Base-by-base conservation (phyloP, 2,113 vertebrate genomes). In the Oncorhynchus masou region DNA sequence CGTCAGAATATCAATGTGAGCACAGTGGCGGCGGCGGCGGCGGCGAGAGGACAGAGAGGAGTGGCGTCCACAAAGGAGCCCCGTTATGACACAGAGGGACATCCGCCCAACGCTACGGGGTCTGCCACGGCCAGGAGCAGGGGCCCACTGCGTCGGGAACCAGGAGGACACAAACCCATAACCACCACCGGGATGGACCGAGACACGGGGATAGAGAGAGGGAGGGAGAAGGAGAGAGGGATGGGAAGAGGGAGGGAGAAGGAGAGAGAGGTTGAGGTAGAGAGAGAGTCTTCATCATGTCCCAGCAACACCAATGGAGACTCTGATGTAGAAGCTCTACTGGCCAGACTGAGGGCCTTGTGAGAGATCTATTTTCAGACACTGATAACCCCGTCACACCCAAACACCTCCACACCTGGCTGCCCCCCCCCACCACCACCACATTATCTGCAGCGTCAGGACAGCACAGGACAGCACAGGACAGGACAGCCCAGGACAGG, bases 291-390 rank as follows among this genome's bases (percentile, higher is more conserved):
- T 49, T 25, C 39, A 1, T 64, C 75, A 49, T 48, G 73, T 62
- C 83, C 79, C 73, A 1, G 75, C 0, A 66, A 73, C 8, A 74
- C 29, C 54, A 70, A 78, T 1, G 85, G 83, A 34, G 89, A 89
- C 57, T 79, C 91, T 5, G 96, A 98, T 88, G 95, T 99, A 12
- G 97, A 99, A 90, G 94, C 96, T 86, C 95, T 99, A 15, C 92
- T 99, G 81, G 95, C 96, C 78, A 94, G 93, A 89, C 94, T 99
- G 75, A 92, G 96, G 87, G 95, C 96, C 15, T 92, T 99, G 68
- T 98, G 92, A 94, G n/a, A n/a, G 15, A 59, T 62, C 70, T 5
- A 20, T 48, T 25, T 70, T 11, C 8, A 51, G 72, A 34, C 24
- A 22, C 45, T 24, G 8, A 15, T 39, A 8, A 45, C 54, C 1